Conservation (phyloP, 2,888 invertebrate species). For the Apamea anceps region DNA sequence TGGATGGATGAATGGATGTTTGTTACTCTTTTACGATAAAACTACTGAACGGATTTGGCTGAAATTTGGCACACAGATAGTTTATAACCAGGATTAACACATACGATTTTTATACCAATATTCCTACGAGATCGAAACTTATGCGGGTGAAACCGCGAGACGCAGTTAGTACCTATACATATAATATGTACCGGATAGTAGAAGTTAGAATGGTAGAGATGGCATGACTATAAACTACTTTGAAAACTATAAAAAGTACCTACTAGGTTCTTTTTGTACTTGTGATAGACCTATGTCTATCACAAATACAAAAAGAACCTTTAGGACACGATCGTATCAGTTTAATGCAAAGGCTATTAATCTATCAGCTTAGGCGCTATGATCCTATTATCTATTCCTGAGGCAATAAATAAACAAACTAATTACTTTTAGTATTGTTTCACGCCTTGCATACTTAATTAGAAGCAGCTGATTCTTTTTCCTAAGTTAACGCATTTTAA, state of each 20-base stretch:
- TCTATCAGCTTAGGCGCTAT: not conserved
- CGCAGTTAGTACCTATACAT: too few relatives aligned
- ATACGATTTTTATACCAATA: too few relatives aligned
- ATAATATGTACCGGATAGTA: not conserved
- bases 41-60: too few relatives aligned
- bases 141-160: too few relatives aligned
- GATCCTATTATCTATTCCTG: not conserved
- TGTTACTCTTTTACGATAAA: too few relatives aligned
- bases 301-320: not conserved
- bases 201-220: not conserved
- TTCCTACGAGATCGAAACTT: too few relatives aligned
- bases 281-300: not conserved
- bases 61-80: too few relatives aligned
- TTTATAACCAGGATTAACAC: too few relatives aligned
- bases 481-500: not conserved
- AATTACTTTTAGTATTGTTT: not conserved
- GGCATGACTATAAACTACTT: not conserved
- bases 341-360: not conserved
- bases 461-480: constrained; percentile 2
- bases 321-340: not conserved
- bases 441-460: constrained; percentile 13
- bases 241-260: not conserved
- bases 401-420: not conserved
- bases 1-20: too few relatives aligned
- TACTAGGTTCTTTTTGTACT: too few relatives aligned